phyloP scores from a whole-genome alignment of 2,888 invertebrate species.

The Diaphora mendica region DNA sequence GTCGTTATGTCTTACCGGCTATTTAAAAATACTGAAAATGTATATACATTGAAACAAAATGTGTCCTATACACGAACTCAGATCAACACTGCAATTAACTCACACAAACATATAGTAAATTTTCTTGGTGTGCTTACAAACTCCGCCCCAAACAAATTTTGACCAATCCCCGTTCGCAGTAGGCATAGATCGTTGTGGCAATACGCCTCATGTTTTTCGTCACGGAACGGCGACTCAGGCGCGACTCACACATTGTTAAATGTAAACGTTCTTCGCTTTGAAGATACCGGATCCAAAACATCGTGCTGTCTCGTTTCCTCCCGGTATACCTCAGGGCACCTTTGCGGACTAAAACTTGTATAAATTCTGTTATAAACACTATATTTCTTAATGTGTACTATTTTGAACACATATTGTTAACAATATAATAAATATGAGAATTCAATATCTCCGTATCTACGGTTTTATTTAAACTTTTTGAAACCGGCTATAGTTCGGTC shows the following conservation, averaged over 20 bases:
- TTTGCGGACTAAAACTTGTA: slow-evolving; percentile 28
- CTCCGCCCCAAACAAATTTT: slow-evolving; percentile 81
- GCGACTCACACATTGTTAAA: slow-evolving; percentile 86
- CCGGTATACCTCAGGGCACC: slow-evolving; percentile 51
- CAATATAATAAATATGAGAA: slow-evolving; percentile 18
- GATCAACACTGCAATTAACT: slow-evolving; percentile 84
- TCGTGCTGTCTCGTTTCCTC: slow-evolving; percentile 78
- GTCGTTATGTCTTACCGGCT: background rate
- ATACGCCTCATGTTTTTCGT: slow-evolving; percentile 85
- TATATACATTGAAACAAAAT: slow-evolving; percentile 69
- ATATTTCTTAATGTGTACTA: slow-evolving; percentile 13
- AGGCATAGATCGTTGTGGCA: slow-evolving; percentile 83
- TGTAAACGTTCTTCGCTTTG: slow-evolving; percentile 78
- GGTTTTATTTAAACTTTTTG: slow-evolving; percentile 53
- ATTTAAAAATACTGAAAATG: slow-evolving; percentile 69
- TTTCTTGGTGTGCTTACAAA: slow-evolving; percentile 78
- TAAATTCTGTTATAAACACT: slow-evolving; percentile 26
- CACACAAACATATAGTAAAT: slow-evolving; percentile 69
- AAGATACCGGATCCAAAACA: slow-evolving; percentile 79
- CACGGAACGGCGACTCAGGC: slow-evolving; percentile 85
- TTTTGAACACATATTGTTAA: slow-evolving; percentile 18
- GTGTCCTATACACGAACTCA: slow-evolving; percentile 76
- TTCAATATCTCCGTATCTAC: slow-evolving; percentile 22
- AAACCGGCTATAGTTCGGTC: slow-evolving; percentile 51
- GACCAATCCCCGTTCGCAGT: slow-evolving; percentile 75